phyloP scores from a whole-genome alignment of 2,888 invertebrate species.

The Hydroisotoma schaefferi region DNA sequence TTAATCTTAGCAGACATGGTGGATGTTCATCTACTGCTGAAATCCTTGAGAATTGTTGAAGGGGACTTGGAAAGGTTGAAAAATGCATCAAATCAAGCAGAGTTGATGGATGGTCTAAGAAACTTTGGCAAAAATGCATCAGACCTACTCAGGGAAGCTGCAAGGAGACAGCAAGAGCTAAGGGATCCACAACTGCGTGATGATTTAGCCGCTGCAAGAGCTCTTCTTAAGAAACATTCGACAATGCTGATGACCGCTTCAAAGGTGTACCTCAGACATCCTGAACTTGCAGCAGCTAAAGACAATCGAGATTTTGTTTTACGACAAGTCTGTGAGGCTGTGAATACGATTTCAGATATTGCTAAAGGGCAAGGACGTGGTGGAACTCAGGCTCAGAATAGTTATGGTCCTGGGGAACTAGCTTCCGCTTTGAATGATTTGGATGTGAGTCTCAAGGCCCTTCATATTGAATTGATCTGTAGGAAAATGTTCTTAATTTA shows the following conservation, averaged over 20 bases:
- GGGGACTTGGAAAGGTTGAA: slow-evolving; percentile 86
- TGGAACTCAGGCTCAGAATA: slow-evolving; percentile 63
- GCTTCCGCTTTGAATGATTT: slow-evolving; percentile 95
- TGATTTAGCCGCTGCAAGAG: slow-evolving; percentile 91
- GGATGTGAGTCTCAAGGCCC: slow-evolving; percentile 62
- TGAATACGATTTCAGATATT: slow-evolving; percentile 89
- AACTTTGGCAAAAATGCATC: slow-evolving; percentile 77
- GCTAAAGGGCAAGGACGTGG: slow-evolving; percentile 78
- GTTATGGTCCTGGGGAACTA: slow-evolving; percentile 90
- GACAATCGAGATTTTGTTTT: slow-evolving; percentile 94
- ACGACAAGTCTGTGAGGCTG: slow-evolving; percentile 92
- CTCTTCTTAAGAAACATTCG: slow-evolving; percentile 92
- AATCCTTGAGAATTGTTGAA: slow-evolving; percentile 85
- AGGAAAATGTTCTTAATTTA: background rate
- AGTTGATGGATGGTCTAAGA: slow-evolving; percentile 82
- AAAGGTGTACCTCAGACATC: slow-evolving; percentile 92
- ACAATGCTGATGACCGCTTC: slow-evolving; percentile 67
- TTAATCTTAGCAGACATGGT: slow-evolving; percentile 97
- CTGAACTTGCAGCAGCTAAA: slow-evolving; percentile 92
- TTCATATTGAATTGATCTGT: background rate
- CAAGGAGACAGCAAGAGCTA: slow-evolving; percentile 81
- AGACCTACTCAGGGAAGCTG: slow-evolving; percentile 78
- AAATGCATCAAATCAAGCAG: slow-evolving; percentile 88
- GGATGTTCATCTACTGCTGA: slow-evolving; percentile 87
- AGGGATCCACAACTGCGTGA: slow-evolving; percentile 89